Conservation (phyloP, 1,140 invertebrate genomes). For the Cotesia glomerata region DNA sequence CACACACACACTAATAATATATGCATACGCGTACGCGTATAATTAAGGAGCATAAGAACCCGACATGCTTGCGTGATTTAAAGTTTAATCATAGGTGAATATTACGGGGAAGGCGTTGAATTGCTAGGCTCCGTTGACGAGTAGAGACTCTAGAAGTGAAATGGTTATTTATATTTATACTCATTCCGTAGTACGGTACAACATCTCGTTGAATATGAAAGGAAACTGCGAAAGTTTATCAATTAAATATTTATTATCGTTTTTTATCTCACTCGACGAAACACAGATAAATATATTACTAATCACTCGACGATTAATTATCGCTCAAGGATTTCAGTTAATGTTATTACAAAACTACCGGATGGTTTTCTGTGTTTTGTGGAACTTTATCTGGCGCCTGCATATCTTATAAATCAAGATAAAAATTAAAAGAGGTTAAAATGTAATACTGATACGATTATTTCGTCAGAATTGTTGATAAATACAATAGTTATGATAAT, state of each 20-base stretch:
- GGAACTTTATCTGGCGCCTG: too few relatives aligned
- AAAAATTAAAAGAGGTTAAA: too few relatives aligned
- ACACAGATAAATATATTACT: too few relatives aligned
- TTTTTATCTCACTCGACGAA: neutral
- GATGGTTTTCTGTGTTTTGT: too few relatives aligned
- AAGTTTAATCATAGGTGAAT: conserved; percentile 19
- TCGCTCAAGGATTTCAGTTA: too few relatives aligned
- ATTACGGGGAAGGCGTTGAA: conserved; percentile 24
- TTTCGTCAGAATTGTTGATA: too few relatives aligned
- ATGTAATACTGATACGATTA: too few relatives aligned
- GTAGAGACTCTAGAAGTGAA: conserved; percentile 8
- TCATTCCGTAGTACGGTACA: neutral
- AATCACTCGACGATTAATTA: too few relatives aligned
- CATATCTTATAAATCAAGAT: too few relatives aligned
- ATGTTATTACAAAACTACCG: too few relatives aligned
- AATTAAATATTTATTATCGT: conserved; percentile 6
- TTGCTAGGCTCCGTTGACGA: conserved; percentile 22
- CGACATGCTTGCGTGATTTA: conserved; percentile 16
- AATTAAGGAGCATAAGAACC: conserved; percentile 22
- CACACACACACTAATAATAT: neutral
- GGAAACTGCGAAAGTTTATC: conserved; percentile 28
- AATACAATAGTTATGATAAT: too few relatives aligned
- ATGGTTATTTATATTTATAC: conserved; percentile 4
- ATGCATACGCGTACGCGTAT: neutral
- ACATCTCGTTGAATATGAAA: conserved; percentile 4